These are phyloP conservation scores for Agrenia bidenticulata DNA, from an alignment of 2,888 invertebrate species.

Conservation along the genomic window DNA sequence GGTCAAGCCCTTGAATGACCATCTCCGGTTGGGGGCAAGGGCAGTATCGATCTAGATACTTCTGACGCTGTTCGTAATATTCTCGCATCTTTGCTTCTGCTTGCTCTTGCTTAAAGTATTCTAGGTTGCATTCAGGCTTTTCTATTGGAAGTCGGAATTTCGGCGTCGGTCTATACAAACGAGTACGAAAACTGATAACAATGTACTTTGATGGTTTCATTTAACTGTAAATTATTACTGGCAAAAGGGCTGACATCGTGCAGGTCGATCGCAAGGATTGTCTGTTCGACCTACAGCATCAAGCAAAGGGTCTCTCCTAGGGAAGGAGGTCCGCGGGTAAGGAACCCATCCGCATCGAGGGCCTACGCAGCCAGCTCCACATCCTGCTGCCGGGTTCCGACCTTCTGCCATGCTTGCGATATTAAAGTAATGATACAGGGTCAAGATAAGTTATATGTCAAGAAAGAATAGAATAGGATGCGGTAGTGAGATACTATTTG, in stretches of 20 bases:
- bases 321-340: background rate
- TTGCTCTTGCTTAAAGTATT: slow-evolving; percentile 36
- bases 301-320: slow-evolving; percentile 36
- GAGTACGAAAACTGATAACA: too few relatives aligned
- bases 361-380: slow-evolving; percentile 22
- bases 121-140: slow-evolving; percentile 35
- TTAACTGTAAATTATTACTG: slow-evolving; percentile 35
- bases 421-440: too few relatives aligned
- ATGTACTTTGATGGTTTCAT: too few relatives aligned
- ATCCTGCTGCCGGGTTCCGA: slow-evolving; percentile 34
- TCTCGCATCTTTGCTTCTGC: slow-evolving; percentile 31
- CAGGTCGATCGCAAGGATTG: slow-evolving; percentile 44
- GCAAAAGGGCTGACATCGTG: slow-evolving; percentile 39
- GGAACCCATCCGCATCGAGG: slow-evolving; percentile 35
- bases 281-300: slow-evolving; percentile 39
- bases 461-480: too few relatives aligned
- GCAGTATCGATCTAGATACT: slow-evolving; percentile 24
- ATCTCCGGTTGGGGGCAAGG: slow-evolving; percentile 29
- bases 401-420: slow-evolving; percentile 45
- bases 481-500: too few relatives aligned
- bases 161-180: slow-evolving; percentile 35
- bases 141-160: slow-evolving; percentile 38
- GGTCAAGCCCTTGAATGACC: slow-evolving; percentile 29
- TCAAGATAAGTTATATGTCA: too few relatives aligned
- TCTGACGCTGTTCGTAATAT: slow-evolving; percentile 33